Evolutionary conservation across 2,113 vertebrate genomes (phyloP).

Genomic region (Bettongia penicillata): DNA sequence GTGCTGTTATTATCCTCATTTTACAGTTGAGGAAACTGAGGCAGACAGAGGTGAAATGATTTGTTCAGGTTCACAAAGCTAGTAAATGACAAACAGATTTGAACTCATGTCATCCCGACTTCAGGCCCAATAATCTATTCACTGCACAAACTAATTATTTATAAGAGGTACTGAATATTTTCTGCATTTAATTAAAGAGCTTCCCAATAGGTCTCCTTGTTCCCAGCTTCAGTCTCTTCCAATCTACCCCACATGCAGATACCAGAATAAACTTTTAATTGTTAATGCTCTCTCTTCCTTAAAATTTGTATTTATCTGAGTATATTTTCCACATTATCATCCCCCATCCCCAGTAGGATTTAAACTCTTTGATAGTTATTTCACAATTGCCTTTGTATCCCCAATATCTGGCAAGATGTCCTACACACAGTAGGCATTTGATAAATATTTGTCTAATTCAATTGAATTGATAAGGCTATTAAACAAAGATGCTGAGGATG

Average conservation of each 20-base stretch:
- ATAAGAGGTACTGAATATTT: neutral
- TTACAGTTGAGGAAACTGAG: neutral
- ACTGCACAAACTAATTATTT: neutral
- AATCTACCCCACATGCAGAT: neutral
- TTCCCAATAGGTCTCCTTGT: neutral
- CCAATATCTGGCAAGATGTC: neutral
- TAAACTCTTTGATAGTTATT: neutral
- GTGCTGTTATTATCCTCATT: neutral
- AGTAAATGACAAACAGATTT: neutral
- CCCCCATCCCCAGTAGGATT: neutral
- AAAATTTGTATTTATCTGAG: neutral
- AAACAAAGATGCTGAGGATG: neutral
- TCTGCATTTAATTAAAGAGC: neutral
- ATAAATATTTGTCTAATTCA: neutral
- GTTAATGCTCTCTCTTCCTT: neutral
- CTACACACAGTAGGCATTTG: neutral
- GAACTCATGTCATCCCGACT: neutral
- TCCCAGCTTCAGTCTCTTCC: neutral
- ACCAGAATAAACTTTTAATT: neutral
- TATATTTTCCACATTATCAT: neutral
- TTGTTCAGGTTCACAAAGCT: neutral
- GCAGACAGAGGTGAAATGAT: neutral
- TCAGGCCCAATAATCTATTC: neutral
- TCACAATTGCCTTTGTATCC: neutral
- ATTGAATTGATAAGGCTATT: neutral